These are phyloP conservation scores for Adelosebastes latens DNA, from an alignment of 2,797 vertebrate species.

Conservation along the genomic window DNA sequence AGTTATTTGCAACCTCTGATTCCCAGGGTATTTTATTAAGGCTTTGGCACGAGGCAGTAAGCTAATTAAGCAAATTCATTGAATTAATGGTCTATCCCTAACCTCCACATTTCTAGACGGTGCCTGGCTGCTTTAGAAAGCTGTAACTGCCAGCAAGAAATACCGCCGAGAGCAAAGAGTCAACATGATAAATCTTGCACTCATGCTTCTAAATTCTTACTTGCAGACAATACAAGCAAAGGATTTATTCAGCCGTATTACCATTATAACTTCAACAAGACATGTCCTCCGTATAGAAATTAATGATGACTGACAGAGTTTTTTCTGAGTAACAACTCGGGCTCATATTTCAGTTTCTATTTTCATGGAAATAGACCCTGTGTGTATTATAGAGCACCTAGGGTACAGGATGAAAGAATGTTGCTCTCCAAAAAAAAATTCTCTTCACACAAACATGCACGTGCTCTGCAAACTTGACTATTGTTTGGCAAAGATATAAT, in stretches of 20 bases:
- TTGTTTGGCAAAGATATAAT: slow-evolving; percentile 18
- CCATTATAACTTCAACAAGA: slow-evolving; percentile 20
- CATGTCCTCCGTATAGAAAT: slow-evolving; percentile 12
- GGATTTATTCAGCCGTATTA: slow-evolving; percentile 34
- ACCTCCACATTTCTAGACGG: slow-evolving; percentile 40
- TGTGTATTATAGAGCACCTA: slow-evolving; percentile 1
- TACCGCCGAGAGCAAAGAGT: slow-evolving; percentile 39
- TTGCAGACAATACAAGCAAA: slow-evolving; percentile 34
- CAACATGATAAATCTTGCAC: slow-evolving; percentile 49
- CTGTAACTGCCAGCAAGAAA: slow-evolving; percentile 44
- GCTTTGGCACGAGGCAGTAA: slow-evolving; percentile 45
- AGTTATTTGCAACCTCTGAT: slow-evolving; percentile 44
- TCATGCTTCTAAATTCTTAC: slow-evolving; percentile 30
- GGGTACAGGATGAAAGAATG: slow-evolving; percentile 18
- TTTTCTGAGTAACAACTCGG: slow-evolving; percentile 17
- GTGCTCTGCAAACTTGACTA: slow-evolving; percentile 1
- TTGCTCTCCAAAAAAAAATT: slow-evolving; percentile 9
- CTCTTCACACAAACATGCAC: slow-evolving; percentile 1
- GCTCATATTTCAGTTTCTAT: slow-evolving; percentile 24
- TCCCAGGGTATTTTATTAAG: slow-evolving; percentile 50
- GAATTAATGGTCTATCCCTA: slow-evolving; percentile 58
- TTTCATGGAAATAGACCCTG: slow-evolving; percentile 36
- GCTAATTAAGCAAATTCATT: slow-evolving; percentile 67
- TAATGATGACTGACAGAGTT: slow-evolving; percentile 36
- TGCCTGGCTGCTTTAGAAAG: slow-evolving; percentile 48